These are phyloP conservation scores for Ectemnius cavifrons DNA, from an alignment of 2,888 invertebrate species.

Conservation along the genomic window DNA sequence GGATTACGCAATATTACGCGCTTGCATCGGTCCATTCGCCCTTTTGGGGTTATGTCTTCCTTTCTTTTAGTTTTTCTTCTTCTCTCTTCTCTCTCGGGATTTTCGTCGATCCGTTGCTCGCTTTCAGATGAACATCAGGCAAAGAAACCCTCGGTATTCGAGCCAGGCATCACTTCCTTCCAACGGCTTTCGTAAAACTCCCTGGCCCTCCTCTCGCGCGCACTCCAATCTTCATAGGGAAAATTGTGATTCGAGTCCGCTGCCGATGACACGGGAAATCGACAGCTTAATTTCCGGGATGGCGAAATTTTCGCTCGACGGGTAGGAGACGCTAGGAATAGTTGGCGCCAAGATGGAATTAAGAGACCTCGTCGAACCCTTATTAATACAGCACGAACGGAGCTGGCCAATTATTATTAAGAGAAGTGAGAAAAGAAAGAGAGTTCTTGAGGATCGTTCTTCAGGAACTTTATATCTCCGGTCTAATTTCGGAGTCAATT, in stretches of 20 bases:
- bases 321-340: too few relatives aligned
- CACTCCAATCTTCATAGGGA: too few relatives aligned
- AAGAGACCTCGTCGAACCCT: slow-evolving; percentile 18
- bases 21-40: slow-evolving; percentile 32
- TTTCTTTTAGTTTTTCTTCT: slow-evolving; percentile 11
- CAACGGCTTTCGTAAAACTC: too few relatives aligned
- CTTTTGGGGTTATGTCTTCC: not conserved
- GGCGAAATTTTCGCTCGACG: too few relatives aligned
- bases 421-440: slow-evolving; percentile 20
- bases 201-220: too few relatives aligned
- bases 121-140: slow-evolving; percentile 62
- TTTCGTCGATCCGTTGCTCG: slow-evolving; percentile 69
- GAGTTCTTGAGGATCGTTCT: not conserved
- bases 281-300: too few relatives aligned
- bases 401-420: slow-evolving; percentile 31
- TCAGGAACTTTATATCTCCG: slow-evolving; percentile 19
- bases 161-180: too few relatives aligned
- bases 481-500: slow-evolving; percentile 37
- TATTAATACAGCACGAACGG: slow-evolving; percentile 19
- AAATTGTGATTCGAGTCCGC: not conserved
- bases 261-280: too few relatives aligned
- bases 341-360: not conserved
- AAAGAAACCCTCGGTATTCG: too few relatives aligned
- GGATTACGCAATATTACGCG: slow-evolving; percentile 59
- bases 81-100: slow-evolving; percentile 22